Conservation (phyloP, 92 coral and sea anemone genomes). For the Zoanthus gigantus region DNA sequence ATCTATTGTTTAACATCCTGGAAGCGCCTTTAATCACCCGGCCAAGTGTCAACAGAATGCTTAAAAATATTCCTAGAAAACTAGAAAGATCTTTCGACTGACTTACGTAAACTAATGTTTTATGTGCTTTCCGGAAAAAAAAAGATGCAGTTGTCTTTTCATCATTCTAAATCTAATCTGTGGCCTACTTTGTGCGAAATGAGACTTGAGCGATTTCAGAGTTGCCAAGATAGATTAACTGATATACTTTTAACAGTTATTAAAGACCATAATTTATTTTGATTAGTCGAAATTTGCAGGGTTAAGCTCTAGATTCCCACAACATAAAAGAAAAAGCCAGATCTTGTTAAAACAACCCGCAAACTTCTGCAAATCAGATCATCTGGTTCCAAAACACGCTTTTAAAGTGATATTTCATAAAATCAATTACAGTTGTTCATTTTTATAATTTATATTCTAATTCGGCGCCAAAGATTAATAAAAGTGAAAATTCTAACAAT, state of each 20-base stretch:
- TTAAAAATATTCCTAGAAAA: neutral
- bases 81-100: neutral
- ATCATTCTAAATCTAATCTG: neutral
- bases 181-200: neutral
- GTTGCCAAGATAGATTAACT: neutral
- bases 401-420: slow-evolving; percentile 23
- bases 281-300: neutral
- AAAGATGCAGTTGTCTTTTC: neutral
- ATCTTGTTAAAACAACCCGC: slow-evolving; percentile 30
- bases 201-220: neutral
- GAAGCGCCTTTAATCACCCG: neutral
- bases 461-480: slow-evolving; percentile 3
- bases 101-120: neutral
- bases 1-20: neutral
- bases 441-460: slow-evolving; percentile 19
- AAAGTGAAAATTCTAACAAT: slow-evolving; percentile 41
- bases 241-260: neutral
- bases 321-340: neutral
- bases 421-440: slow-evolving; percentile 30
- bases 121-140: neutral
- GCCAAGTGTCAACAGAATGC: neutral
- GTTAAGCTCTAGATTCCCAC: neutral
- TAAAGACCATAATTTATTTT: slow-evolving; percentile 19
- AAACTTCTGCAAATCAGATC: neutral
- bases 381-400: neutral